Conservation (phyloP, 2,888 invertebrate species). For the Cheilosia impressa region DNA sequence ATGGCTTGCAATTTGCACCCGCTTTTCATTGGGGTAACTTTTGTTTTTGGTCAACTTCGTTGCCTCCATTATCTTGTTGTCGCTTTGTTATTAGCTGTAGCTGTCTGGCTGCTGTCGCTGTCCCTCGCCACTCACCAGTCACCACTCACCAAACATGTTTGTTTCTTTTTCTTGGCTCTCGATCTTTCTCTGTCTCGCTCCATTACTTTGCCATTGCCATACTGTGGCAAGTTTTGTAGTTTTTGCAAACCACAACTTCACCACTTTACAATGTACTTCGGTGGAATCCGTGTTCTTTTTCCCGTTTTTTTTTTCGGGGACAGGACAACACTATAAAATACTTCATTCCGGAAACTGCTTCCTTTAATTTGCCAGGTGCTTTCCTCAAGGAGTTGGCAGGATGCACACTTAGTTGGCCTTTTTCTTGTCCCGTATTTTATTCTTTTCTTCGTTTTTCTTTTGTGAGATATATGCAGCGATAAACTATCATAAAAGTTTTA, state of each 20-base stretch:
- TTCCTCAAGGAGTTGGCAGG: conserved; percentile 73
- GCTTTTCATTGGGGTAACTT: conserved; percentile 51
- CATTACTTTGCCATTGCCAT: conserved; percentile 49
- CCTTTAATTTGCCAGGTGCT: conserved; percentile 75
- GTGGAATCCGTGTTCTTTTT: conserved; percentile 63
- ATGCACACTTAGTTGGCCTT: conserved; percentile 70
- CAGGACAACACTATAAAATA: conserved; percentile 71
- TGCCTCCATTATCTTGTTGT: conserved; percentile 74
- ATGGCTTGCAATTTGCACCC: conserved; percentile 49
- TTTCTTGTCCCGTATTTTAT: conserved; percentile 38
- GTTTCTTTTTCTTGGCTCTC: conserved; percentile 16
- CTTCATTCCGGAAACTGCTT: conserved; percentile 74
- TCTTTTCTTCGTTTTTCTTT: conserved; percentile 37
- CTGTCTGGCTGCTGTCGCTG: conserved; percentile 12
- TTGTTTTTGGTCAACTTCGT: conserved; percentile 73
- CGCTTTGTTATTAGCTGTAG: conserved; percentile 65
- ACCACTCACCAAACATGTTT: neutral
- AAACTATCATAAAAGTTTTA: conserved; percentile 75
- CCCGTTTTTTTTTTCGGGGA: conserved; percentile 10
- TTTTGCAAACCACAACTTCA: conserved; percentile 65
- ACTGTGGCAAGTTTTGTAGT: conserved; percentile 34
- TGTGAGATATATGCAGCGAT: conserved; percentile 63
- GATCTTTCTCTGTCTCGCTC: neutral
- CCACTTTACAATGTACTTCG: conserved; percentile 57
- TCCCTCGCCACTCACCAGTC: conserved; percentile 43